Percentiles rank a stretch among this genome's conserved stretches.
Evolutionary conservation across 1,140 invertebrate genomes (phyloP).

Genomic region (Eciton burchellii): DNA sequence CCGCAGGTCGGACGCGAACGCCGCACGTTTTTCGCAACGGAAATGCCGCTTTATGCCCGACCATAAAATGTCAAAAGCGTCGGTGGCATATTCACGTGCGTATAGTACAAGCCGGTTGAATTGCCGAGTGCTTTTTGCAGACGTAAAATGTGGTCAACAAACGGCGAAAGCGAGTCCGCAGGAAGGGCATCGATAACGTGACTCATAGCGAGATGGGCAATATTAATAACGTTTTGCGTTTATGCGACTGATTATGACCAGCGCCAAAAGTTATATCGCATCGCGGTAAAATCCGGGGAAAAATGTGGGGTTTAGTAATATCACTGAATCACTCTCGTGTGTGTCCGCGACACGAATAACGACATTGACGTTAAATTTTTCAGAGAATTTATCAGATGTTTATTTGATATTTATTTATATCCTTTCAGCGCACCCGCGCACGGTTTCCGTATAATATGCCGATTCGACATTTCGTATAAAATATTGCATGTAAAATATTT

Average conservation of each 20-base stretch:
- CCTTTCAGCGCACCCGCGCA: too few species aligned
- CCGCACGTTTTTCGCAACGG: slow-evolving; percentile 44
- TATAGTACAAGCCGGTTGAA: slow-evolving; percentile 12
- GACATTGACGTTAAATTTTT: neutral
- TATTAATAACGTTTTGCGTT: slow-evolving; percentile 54
- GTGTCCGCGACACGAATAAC: neutral
- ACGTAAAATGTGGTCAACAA: slow-evolving; percentile 53
- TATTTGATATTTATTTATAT: too few species aligned
- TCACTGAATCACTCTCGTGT: neutral
- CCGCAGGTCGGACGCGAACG: neutral
- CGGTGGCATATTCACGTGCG: neutral
- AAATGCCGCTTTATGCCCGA: slow-evolving; percentile 52
- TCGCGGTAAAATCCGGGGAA: neutral
- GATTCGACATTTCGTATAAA: too few species aligned
- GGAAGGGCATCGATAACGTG: slow-evolving; percentile 46
- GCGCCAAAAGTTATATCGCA: slow-evolving; percentile 7
- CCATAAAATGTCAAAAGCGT: slow-evolving; percentile 52
- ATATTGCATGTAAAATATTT: too few species aligned
- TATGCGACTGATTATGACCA: neutral
- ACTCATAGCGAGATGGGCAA: slow-evolving; percentile 26
- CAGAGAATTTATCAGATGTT: neutral
- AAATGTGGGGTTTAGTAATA: neutral
- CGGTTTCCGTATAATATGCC: too few species aligned
- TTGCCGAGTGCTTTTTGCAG: slow-evolving; percentile 39
- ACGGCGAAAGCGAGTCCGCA: slow-evolving; percentile 34